Base-by-base conservation (phyloP, 1,140 invertebrate species). In the Drosophila miranda region DNA sequence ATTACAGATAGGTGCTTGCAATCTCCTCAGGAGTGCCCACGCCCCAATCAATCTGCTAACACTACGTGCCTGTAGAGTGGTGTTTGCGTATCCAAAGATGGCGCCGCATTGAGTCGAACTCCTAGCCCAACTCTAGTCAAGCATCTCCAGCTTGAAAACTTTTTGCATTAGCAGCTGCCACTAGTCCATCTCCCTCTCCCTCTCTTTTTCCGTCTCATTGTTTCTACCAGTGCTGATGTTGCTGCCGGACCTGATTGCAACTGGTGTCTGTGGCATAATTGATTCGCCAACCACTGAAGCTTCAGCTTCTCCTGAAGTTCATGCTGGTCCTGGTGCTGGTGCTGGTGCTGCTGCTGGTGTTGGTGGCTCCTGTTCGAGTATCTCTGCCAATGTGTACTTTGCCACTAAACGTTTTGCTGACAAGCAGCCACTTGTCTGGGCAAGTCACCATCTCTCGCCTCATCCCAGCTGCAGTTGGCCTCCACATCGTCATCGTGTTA, bases 391-490 rank as follows among this genome's bases (percentile, higher is more conserved):
- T 75, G 70, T 82, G 64, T 72, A 50, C 72, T 49, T 77, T 75
- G 69, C 78, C 82, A 78, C 82, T 86, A 86, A 86, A 87, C 82
- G 82, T 78, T 86, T 82, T 86, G 82, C 82, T 86, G 82, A 86
- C 82, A 86, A 71, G 73, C 82, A 88, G 74, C 75, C 81, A 77
- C 61, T 87, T 76, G 79, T 52, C 82, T 60, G 64, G 57, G 49
- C 43, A 38, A 56, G 48, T 55, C 55, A 49, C 60, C 45, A 3
- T 30, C 30, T 30, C 43, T 45, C 23, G 3, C 48, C 41, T 28
- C 54, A 52, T 28, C 64, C 38, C 66, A 58, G 79, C 70, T 59
- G 30, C 53, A 50, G 28, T 44, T 54, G 69, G 49, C 44, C 74
- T 67, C 48, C 56, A 49, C 62, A 46, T 54, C 66, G 78, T 59